Percentiles rank a stretch among this genome's conserved stretches.
These are phyloP conservation scores for Hemiscyllium ocellatum DNA, from an alignment of 2,113 vertebrate genomes.

Conservation along the genomic window DNA sequence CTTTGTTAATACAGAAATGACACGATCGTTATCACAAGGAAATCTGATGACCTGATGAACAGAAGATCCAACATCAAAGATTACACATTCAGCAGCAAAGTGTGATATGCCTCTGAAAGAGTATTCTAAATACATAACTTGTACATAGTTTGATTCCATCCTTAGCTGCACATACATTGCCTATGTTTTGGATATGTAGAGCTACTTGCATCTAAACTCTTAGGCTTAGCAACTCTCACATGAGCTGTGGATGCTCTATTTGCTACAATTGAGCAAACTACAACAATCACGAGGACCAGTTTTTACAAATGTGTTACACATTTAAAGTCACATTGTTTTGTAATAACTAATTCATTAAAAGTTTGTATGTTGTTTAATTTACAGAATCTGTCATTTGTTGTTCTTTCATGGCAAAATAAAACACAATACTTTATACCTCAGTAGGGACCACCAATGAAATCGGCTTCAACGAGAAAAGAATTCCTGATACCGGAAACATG, in stretches of 20 bases:
- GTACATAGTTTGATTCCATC: conserved; percentile 62
- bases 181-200: conserved; percentile 56
- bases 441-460: too few relatives aligned
- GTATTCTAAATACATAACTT: conserved; percentile 49
- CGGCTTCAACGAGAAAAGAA: too few relatives aligned
- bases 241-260: conserved; percentile 44
- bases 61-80: conserved; percentile 41
- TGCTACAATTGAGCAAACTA: conserved; percentile 49
- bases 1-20: conserved; percentile 94
- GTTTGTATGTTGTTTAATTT: conserved; percentile 84
- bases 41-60: conserved; percentile 61
- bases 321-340: conserved; percentile 84
- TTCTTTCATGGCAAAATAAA: conserved; percentile 43
- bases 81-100: conserved; percentile 39
- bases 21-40: conserved; percentile 82
- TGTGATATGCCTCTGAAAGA: conserved; percentile 39
- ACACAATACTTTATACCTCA: conserved; percentile 40
- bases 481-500: too few relatives aligned
- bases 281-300: conserved; percentile 64
- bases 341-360: conserved; percentile 83
- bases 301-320: conserved; percentile 84
- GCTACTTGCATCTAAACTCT: conserved; percentile 21
- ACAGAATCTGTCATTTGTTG: conserved; percentile 47
- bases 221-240: conserved; percentile 53
- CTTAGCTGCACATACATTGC: conserved; percentile 57